Conservation (phyloP, 1,140 invertebrate species). For the Heterodera carotae region DNA sequence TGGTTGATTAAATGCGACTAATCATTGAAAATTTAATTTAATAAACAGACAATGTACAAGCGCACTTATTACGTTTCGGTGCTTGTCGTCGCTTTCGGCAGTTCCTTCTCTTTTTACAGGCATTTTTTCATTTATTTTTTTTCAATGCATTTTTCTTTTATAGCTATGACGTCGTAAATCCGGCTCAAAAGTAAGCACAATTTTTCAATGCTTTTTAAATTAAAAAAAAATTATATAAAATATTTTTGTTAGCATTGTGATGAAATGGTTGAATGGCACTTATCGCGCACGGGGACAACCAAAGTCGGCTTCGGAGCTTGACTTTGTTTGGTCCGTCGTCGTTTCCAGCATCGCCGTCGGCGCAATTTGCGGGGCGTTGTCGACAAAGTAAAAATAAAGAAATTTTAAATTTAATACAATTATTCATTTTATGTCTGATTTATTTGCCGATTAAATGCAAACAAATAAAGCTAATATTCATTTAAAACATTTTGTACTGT, state of each 20-base stretch:
- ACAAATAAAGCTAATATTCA: neutral
- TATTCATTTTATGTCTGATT: too few species aligned
- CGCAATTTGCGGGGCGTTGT: constrained; percentile 67
- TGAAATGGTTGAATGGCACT: constrained; percentile 59
- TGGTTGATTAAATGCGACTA: too few species aligned
- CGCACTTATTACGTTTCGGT: constrained; percentile 7
- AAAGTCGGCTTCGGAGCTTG: constrained; percentile 37
- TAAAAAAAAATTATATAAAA: neutral
- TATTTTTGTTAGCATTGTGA: constrained; percentile 12
- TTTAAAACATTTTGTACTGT: neutral
- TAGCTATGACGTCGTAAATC: constrained; percentile 62
- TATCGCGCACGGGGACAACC: constrained; percentile 41
- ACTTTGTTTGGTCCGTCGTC: constrained; percentile 66
- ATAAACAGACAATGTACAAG: constrained; percentile 12
- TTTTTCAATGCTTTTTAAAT: neutral
- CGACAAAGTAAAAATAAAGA: constrained; percentile 43
- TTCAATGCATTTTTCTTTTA: constrained; percentile 44
- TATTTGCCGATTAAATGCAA: too few species aligned
- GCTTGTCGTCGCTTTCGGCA: constrained; percentile 14
- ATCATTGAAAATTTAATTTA: neutral
- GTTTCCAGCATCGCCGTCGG: constrained; percentile 68
- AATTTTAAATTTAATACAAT: neutral
- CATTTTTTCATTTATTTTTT: neutral
- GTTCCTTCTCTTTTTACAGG: constrained; percentile 7
- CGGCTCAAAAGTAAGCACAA: constrained; percentile 58